Evolutionary conservation across 2,888 invertebrate species (phyloP).

Genomic region (Andrena camellia): DNA sequence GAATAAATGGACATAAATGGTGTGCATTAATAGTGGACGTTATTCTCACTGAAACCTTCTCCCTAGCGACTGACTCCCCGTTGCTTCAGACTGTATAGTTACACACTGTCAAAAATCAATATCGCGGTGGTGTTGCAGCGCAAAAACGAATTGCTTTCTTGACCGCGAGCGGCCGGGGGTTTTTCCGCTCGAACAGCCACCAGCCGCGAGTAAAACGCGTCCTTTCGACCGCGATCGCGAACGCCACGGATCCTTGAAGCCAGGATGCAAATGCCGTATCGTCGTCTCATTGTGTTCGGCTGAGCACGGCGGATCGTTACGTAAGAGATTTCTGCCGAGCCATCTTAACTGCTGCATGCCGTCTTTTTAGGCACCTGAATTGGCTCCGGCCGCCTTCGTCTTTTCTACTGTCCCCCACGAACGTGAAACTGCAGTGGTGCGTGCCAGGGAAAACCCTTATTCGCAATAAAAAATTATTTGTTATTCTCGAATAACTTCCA

Average conservation of each 20-base stretch:
- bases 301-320: conserved; percentile 67
- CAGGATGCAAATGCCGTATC: conserved; percentile 65
- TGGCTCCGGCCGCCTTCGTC: not conserved
- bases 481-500: no score
- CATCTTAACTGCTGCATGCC: conserved; percentile 51
- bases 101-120: not conserved
- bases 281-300: conserved; percentile 73
- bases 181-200: conserved; percentile 48
- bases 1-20: no score
- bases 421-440: no score
- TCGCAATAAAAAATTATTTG: no score
- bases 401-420: not conserved
- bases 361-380: conserved; percentile 23
- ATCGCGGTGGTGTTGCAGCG: not conserved
- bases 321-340: conserved; percentile 67
- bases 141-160: conserved; percentile 19
- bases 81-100: not conserved
- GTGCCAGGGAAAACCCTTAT: no score
- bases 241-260: conserved; percentile 67
- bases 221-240: conserved; percentile 57
- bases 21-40: no score
- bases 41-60: not conserved
- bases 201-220: conserved; percentile 46
- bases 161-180: not conserved
- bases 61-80: not conserved